phyloP scores from a whole-genome alignment of 2,888 invertebrate genomes.

The Melangyna quadrimaculata region DNA sequence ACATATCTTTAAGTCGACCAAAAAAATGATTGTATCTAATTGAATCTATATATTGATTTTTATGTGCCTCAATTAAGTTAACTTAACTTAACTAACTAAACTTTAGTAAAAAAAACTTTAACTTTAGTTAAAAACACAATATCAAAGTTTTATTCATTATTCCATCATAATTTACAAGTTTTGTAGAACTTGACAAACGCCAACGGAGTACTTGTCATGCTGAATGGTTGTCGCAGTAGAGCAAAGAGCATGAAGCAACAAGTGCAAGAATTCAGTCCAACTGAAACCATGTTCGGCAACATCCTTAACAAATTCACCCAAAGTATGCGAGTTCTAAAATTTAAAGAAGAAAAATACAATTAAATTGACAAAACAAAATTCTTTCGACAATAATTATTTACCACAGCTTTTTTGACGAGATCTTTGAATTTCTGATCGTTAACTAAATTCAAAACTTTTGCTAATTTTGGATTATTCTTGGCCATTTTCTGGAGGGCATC shows the following conservation, averaged over 20 bases:
- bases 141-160: neutral
- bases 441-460: constrained; percentile 54
- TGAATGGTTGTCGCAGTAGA: constrained; percentile 51
- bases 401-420: constrained; percentile 51
- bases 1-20: no score
- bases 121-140: no score
- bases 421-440: constrained; percentile 49
- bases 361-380: neutral
- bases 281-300: constrained; percentile 52
- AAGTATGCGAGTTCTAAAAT: constrained; percentile 56
- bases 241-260: constrained; percentile 53
- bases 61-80: no score
- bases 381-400: neutral
- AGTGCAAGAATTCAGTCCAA: constrained; percentile 56
- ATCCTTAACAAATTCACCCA: constrained; percentile 49
- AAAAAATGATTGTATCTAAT: no score
- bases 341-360: neutral
- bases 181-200: constrained; percentile 50
- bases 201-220: constrained; percentile 49
- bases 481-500: constrained; percentile 26
- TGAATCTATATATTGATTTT: no score
- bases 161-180: constrained; percentile 12
- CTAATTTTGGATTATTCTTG: constrained; percentile 33
- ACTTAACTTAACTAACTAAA: no score
- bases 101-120: no score